These are phyloP conservation scores for Pipistrellus pygmaeus DNA, from an alignment of 2,797 vertebrate genomes.

Conservation along the genomic window DNA sequence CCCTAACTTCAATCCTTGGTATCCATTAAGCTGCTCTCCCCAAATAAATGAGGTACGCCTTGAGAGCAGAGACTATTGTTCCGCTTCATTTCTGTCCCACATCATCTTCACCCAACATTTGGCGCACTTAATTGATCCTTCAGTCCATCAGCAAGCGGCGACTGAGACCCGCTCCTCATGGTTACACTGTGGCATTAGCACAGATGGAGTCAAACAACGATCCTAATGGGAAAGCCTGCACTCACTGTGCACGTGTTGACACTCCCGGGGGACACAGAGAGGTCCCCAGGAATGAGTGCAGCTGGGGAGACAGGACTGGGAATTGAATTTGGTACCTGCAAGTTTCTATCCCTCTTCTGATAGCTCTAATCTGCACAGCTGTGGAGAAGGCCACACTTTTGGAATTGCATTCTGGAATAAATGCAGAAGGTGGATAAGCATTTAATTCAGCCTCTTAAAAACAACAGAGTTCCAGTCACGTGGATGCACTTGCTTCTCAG, in stretches of 20 bases:
- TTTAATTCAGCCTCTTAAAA: background rate
- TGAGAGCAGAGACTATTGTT: background rate
- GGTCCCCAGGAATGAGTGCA: background rate
- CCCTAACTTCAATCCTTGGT: background rate
- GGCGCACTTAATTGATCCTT: background rate
- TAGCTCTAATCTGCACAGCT: background rate
- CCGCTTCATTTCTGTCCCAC: background rate
- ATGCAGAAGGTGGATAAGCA: background rate
- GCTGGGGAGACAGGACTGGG: background rate
- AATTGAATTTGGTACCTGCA: background rate
- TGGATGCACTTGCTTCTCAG: background rate
- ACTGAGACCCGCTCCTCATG: background rate
- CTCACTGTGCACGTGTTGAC: background rate
- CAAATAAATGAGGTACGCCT: background rate
- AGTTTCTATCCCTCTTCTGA: background rate
- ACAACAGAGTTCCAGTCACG: background rate
- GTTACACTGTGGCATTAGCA: background rate
- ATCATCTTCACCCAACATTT: background rate
- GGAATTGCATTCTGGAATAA: background rate
- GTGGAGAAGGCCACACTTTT: background rate
- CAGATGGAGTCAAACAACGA: background rate
- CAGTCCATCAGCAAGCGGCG: background rate
- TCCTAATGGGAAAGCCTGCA: background rate
- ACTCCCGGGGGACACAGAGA: background rate
- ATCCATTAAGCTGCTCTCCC: background rate